phyloP scores from a whole-genome alignment of 2,888 invertebrate genomes.

The Helleia helle region DNA sequence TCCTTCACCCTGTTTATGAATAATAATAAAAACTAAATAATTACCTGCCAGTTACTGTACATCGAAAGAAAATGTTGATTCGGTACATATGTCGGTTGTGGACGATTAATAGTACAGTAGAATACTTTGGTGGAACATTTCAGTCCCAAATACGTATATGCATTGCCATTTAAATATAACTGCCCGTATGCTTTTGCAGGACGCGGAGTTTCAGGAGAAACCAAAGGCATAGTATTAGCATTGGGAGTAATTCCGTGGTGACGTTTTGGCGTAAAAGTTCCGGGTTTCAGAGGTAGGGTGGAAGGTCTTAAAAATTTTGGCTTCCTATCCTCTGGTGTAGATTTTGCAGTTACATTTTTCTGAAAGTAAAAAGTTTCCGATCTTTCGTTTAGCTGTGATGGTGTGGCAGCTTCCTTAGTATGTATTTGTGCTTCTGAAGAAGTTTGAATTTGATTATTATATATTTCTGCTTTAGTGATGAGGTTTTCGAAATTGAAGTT shows the following conservation, averaged over 20 bases:
- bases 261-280: slow-evolving; percentile 85
- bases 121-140: slow-evolving; percentile 93
- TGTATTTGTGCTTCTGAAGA: slow-evolving; percentile 55
- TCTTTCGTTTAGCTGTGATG: slow-evolving; percentile 44
- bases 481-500: slow-evolving; percentile 68
- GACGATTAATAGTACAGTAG: slow-evolving; percentile 93
- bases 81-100: slow-evolving; percentile 95
- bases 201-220: slow-evolving; percentile 93
- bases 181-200: slow-evolving; percentile 93
- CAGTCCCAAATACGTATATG: slow-evolving; percentile 91
- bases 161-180: slow-evolving; percentile 90
- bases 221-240: slow-evolving; percentile 85
- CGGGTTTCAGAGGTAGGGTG: slow-evolving; percentile 87
- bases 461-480: slow-evolving; percentile 68
- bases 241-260: slow-evolving; percentile 89
- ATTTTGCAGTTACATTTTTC: slow-evolving; percentile 45
- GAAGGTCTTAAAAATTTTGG: slow-evolving; percentile 86
- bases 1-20: too few species aligned
- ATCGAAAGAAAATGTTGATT: slow-evolving; percentile 93
- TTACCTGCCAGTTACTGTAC: slow-evolving; percentile 96
- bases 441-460: slow-evolving; percentile 57
- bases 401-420: slow-evolving; percentile 35
- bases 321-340: slow-evolving; percentile 52
- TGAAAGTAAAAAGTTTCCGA: slow-evolving; percentile 67
- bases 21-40: too few species aligned